Conservation (phyloP, 2,888 invertebrate genomes). For the Cancer borealis region DNA sequence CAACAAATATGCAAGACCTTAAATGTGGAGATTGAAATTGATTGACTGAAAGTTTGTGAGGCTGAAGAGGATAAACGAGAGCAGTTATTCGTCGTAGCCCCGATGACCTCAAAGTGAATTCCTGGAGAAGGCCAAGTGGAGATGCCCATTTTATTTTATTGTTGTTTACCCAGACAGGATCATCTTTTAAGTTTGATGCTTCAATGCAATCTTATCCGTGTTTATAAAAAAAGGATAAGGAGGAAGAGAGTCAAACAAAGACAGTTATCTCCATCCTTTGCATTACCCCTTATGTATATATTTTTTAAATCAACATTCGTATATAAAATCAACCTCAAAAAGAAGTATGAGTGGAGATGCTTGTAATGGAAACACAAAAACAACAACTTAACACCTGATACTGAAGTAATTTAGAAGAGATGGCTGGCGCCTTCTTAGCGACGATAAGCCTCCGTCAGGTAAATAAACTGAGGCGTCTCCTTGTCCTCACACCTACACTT, state of each 20-base stretch:
- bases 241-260: background rate
- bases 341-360: background rate
- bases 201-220: too few relatives aligned
- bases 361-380: background rate
- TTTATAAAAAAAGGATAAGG: background rate
- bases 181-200: background rate
- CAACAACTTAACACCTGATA: background rate
- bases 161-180: background rate
- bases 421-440: background rate
- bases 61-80: constrained; percentile 2
- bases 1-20: background rate
- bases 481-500: background rate
- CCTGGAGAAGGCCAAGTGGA: background rate
- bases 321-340: background rate
- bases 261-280: background rate
- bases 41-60: constrained; percentile 8
- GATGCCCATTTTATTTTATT: background rate
- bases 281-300: too few relatives aligned
- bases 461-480: background rate
- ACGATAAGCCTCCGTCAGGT: background rate
- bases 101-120: background rate
- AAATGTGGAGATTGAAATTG: background rate
- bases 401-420: background rate
- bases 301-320: too few relatives aligned
- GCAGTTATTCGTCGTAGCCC: background rate